Evolutionary conservation across 2,797 vertebrate genomes (phyloP), one percentile per base, ranked within the genome.

Genomic region (Eulemur albifrons): DNA sequence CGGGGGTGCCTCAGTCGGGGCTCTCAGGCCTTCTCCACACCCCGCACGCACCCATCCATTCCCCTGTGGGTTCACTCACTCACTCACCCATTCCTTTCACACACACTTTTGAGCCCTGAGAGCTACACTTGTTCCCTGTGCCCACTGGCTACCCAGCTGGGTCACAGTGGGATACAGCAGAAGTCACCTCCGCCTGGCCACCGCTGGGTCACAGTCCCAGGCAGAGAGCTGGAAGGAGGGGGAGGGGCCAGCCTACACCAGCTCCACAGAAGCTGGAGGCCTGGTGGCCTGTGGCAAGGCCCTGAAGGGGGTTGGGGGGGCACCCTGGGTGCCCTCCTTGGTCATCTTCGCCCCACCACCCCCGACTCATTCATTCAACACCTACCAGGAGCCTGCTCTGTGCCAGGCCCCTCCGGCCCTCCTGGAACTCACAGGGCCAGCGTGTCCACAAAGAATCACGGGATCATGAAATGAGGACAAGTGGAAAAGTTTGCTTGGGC

Each of bases 401-500:
- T 76, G 45, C 21, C 14, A 79, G n/a, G 59, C n/a, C 21, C 54
- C 18, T 0, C 63, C 25, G 10, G n/a, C n/a, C 65, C 25, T 48
- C 75, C 21, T 10, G 9, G 30, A 10, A 27, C 43, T 21, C 20
- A 9, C 20, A 85, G 61, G 25, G 40, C 43, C 21, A 0, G 48
- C 10, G 18, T 15, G 18, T 2, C 57, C 6, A 35, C 45, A 57
- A 30, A 81, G 23, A 88, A 52, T 30, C 27, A 54, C 5, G 1
- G 59, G 57, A 40, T 1, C 5, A 2, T 57, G 59, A 50, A 88
- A 76, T 18, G 25, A 83, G 38, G 30, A 35, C 15, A 52, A 27
- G 35, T 1, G 0, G 83, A 69, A 23, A 59, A 27, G 32, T 0
- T 27, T 0, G 5, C 67, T 15, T 6, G 5, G 43, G n/a, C n/a